Conservation (phyloP, 2,888 invertebrate species). For the Caenorhabditis virilis region DNA sequence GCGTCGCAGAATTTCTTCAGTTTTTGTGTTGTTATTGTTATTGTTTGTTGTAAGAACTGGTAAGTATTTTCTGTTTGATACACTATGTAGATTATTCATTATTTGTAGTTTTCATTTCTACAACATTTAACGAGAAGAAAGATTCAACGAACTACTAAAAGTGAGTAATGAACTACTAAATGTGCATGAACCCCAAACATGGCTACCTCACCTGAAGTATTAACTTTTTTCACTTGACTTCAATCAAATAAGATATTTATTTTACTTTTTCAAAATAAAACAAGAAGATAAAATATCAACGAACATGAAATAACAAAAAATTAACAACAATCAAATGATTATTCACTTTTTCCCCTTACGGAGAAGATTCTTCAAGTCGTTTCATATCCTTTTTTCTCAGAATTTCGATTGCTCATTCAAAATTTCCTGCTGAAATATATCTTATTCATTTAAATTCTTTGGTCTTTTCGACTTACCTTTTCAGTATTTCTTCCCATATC, state of each 20-base stretch:
- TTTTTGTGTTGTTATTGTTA: too few species aligned
- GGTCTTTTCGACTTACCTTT: constrained; percentile 1
- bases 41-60: too few species aligned
- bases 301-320: too few species aligned
- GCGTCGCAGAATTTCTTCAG: too few species aligned
- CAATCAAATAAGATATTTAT: not conserved
- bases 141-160: too few species aligned
- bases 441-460: not conserved
- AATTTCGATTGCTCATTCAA: not conserved
- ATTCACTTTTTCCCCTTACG: not conserved
- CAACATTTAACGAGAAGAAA: too few species aligned
- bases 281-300: not conserved
- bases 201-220: not conserved
- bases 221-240: not conserved
- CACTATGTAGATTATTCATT: too few species aligned
- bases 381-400: not conserved
- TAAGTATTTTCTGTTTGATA: too few species aligned
- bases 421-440: not conserved
- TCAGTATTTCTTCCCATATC: not conserved
- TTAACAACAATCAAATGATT: too few species aligned
- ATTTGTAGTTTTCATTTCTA: too few species aligned
- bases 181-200: not conserved
- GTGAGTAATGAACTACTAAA: too few species aligned
- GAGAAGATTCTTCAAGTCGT: not conserved
- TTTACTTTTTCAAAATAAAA: not conserved